Evolutionary conservation across 2,113 vertebrate species (phyloP), one percentile per base, ranked within the genome.

Genomic region (Nibea coibor): DNA sequence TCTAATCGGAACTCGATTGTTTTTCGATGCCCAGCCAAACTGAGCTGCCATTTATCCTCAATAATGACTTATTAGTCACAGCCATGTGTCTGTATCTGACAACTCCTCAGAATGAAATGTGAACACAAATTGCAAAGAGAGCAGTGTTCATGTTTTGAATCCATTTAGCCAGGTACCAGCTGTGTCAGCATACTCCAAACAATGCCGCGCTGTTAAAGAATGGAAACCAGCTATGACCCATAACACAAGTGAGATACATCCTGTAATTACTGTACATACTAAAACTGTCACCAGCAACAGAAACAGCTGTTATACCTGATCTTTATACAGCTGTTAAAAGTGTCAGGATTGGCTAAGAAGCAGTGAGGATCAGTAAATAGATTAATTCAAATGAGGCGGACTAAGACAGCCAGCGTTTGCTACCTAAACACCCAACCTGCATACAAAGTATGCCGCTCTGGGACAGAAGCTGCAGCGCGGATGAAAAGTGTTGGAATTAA

Each of bases 401-500:
- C 67, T 22, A 56, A 54, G 53, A 57, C 47, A 7, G 42, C 72
- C 39, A 72, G 63, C 19, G 12, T 58, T 78, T 65, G 48, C 58
- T 68, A 24, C 48, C 43, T 70, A 63, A 72, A 88, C 68, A 64
- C 39, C 69, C 67, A 68, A 77, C 72, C 73, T 78, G 84, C 64
- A 78, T 80, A 81, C 78, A 75, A 73, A 86, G 70, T 61, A n/a
- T 15, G 64, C 8, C 11, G 51, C 68, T 72, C 19, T 1, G 51
- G 79, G 68, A 90, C 69, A 68, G 56, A 61, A 80, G 56, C 50
- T 19, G 62, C 78, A 35, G 71, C 59, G 6, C 56, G 50, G 80
- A 74, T 75, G 65, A 78, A 87, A 39, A 86, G 76, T 50, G 81
- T 12, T 47, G 72, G 79, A 86, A 75, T 83, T 56, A 84, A 56